Conservation (phyloP, 2,113 vertebrate genomes). For the Sapayoa aenigma region DNA sequence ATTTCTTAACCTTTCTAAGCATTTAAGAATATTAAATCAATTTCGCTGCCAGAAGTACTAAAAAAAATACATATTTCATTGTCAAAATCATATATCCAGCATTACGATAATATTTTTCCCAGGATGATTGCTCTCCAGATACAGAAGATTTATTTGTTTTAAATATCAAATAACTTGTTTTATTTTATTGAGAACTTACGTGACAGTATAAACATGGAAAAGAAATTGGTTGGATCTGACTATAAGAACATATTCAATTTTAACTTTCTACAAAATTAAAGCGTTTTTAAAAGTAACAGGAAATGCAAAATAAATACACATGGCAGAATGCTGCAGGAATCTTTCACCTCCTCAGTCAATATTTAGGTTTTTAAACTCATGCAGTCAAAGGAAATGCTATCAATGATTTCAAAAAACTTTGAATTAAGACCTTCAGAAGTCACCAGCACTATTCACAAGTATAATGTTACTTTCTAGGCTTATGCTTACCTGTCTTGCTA, state of each 20-base stretch:
- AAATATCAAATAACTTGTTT: neutral
- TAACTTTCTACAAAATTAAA: neutral
- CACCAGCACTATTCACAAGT: neutral
- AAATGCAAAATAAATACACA: neutral
- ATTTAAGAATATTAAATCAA: neutral
- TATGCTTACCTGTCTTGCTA: neutral
- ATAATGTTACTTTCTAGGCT: neutral
- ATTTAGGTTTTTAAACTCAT: neutral
- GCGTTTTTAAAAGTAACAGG: neutral
- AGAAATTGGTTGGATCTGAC: neutral
- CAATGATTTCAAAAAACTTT: neutral
- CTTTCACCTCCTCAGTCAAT: neutral
- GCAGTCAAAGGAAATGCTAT: neutral
- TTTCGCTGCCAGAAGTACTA: neutral
- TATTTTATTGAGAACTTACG: neutral
- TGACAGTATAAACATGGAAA: neutral
- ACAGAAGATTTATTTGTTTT: neutral
- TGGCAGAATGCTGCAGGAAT: neutral
- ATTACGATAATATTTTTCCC: neutral
- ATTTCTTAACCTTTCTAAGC: neutral
- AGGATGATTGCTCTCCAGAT: neutral
- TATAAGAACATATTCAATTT: neutral
- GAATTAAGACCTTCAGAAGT: neutral
- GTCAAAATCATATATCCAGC: neutral
- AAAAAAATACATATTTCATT: neutral